Conservation (phyloP, 2,113 vertebrate genomes). For the Chelonoidis abingdonii region DNA sequence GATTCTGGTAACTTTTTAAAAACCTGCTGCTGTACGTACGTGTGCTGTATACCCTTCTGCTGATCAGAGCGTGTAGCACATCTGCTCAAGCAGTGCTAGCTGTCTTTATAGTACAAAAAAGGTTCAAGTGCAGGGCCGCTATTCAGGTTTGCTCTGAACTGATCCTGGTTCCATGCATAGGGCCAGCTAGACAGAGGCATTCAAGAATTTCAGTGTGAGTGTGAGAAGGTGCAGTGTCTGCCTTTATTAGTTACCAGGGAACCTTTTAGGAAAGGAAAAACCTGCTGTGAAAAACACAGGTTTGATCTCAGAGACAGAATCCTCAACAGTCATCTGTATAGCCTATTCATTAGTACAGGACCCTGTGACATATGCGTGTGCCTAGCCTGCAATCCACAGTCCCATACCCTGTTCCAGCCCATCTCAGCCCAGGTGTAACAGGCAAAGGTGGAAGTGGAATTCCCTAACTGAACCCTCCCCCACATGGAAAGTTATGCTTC, state of each 20-base stretch:
- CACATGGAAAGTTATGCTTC: not conserved
- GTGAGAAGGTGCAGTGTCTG: not conserved
- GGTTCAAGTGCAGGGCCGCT: not conserved
- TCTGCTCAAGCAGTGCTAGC: not conserved
- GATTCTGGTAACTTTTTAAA: not conserved
- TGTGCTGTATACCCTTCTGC: not conserved
- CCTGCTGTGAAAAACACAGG: accelerated
- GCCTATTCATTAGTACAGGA: not conserved
- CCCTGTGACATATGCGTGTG: not conserved
- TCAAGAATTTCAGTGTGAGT: not conserved
- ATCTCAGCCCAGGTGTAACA: not conserved
- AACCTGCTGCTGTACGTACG: not conserved
- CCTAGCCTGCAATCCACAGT: not conserved
- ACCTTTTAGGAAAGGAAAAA: not conserved
- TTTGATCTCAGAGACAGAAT: not conserved
- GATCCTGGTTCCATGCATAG: not conserved
- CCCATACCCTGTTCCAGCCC: not conserved
- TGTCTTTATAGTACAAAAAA: not conserved
- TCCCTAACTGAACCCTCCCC: accelerated
- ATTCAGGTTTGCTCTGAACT: not conserved
- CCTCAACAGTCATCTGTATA: not conserved
- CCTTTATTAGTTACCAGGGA: not conserved
- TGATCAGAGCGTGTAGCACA: not conserved
- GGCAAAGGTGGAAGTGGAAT: not conserved
- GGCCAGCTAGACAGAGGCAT: not conserved